Evolutionary conservation across 2,797 vertebrate species (phyloP).

Genomic region (Lacerta viridis): DNA sequence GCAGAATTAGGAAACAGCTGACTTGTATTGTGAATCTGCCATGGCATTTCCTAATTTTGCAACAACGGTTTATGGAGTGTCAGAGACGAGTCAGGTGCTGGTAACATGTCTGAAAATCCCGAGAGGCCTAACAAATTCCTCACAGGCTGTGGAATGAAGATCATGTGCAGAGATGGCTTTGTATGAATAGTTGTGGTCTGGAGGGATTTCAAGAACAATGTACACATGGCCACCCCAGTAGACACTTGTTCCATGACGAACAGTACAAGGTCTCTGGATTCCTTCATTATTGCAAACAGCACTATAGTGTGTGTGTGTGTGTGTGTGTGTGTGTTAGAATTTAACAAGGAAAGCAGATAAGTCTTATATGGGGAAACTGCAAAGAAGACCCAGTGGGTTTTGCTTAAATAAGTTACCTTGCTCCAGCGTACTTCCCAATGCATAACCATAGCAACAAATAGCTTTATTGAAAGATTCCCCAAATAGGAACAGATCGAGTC

Average conservation of each 20-base stretch:
- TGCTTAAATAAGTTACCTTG: not conserved
- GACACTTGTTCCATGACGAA: constrained; percentile 25
- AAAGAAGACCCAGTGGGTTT: not conserved
- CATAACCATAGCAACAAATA: not conserved
- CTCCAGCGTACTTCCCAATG: not conserved
- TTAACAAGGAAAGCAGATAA: not conserved
- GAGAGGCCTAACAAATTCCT: not conserved
- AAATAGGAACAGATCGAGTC: not conserved
- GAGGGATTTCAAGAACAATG: constrained; percentile 10
- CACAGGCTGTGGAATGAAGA: constrained; percentile 19
- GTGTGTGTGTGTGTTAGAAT: not conserved
- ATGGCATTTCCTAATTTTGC: not conserved
- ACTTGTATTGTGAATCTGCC: not conserved
- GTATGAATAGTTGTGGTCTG: constrained; percentile 21
- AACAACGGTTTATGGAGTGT: not conserved
- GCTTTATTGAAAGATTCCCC: not conserved
- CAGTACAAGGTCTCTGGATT: not conserved
- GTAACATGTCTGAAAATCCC: constrained; percentile 11
- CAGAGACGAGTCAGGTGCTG: constrained; percentile 4
- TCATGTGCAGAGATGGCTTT: constrained; percentile 3
- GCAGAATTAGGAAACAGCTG: not conserved
- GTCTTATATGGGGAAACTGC: not conserved
- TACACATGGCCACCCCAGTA: not conserved
- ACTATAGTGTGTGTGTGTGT: not conserved
- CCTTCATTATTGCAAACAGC: not conserved